Percentiles rank a stretch among this genome's conserved stretches.
These are phyloP conservation scores for Drosophila quadrilineata DNA, from an alignment of 1,140 invertebrate species.

Conservation along the genomic window DNA sequence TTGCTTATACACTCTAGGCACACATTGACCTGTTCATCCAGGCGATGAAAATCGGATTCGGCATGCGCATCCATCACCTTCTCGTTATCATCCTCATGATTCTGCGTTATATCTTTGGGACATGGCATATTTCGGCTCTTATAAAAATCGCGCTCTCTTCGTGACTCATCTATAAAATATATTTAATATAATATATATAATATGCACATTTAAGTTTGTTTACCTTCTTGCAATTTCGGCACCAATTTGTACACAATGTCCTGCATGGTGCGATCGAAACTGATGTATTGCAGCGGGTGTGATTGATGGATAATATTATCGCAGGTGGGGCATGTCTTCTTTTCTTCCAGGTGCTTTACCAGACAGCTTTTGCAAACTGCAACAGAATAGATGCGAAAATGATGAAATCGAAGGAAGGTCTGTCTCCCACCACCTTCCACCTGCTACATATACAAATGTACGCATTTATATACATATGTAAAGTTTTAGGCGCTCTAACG, in stretches of 20 bases:
- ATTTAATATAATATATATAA: neutral
- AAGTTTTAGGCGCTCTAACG: too few relatives aligned
- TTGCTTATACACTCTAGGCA: constrained; percentile 93
- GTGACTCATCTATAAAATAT: constrained; percentile 89
- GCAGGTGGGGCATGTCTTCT: constrained; percentile 98
- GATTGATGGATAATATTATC: constrained; percentile 98
- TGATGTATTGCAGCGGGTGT: constrained; percentile 97
- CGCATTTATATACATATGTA: too few relatives aligned
- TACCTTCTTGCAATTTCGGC: constrained; percentile 94
- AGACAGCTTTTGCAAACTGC: constrained; percentile 98
- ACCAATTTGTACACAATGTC: constrained; percentile 99
- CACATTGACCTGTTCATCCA: constrained; percentile 97
- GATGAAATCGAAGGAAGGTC: too few relatives aligned
- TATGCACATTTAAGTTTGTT: constrained; percentile 44
- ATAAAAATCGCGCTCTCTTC: constrained; percentile 93
- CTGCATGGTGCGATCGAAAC: constrained; percentile 98
- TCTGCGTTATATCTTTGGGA: constrained; percentile 92
- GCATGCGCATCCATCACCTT: constrained; percentile 85
- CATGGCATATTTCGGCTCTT: constrained; percentile 90
- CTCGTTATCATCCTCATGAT: constrained; percentile 81
- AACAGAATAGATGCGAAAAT: constrained; percentile 47
- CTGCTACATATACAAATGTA: too few relatives aligned
- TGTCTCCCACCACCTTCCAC: neutral
- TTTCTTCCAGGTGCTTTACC: constrained; percentile 98
- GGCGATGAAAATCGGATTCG: constrained; percentile 95